Evolutionary conservation across 2,113 vertebrate species (phyloP).

Genomic region (Lepidothrix coronata): DNA sequence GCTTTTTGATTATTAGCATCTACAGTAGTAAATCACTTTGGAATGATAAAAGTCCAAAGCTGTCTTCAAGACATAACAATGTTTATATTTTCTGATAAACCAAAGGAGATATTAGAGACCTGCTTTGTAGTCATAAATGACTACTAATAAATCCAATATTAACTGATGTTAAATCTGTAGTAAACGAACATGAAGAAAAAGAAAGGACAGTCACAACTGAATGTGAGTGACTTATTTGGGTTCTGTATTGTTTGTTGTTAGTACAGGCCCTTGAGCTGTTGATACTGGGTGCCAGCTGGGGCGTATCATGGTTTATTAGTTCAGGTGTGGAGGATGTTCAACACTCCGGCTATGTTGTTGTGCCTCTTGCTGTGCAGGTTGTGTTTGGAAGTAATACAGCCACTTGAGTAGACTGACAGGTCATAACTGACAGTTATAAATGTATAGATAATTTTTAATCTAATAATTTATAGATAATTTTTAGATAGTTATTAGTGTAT

Average conservation of each 20-base stretch:
- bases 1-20: background rate
- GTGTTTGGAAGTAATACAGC: background rate
- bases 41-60: background rate
- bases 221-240: background rate
- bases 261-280: background rate
- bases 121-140: background rate
- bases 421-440: background rate
- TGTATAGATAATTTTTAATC: fast-evolving
- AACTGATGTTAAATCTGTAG: background rate
- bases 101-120: background rate
- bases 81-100: background rate
- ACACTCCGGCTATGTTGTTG: background rate
- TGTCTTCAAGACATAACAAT: background rate
- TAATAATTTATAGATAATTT: background rate
- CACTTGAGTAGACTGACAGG: background rate
- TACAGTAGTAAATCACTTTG: background rate
- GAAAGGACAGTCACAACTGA: background rate
- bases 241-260: background rate
- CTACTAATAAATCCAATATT: background rate
- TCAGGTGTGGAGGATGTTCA: background rate
- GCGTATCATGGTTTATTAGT: background rate
- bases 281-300: background rate
- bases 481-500: fast-evolving
- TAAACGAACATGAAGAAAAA: background rate
- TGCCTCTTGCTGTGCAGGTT: background rate